Evolutionary conservation across 2,797 vertebrate species (phyloP), one percentile per base, ranked within the genome.

Genomic region (Sebastes cheni): DNA sequence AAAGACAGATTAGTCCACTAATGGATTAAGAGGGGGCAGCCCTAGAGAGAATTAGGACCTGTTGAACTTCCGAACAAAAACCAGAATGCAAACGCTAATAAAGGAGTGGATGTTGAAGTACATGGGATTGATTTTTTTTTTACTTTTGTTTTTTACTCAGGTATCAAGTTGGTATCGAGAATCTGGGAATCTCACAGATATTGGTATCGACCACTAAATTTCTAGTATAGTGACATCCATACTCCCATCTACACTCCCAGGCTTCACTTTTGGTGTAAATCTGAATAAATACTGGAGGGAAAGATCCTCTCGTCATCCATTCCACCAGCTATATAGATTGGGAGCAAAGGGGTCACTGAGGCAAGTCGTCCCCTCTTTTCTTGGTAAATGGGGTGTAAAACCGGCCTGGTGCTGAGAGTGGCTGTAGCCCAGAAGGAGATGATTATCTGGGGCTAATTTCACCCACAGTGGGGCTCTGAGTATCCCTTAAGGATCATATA

Each of bases 361-460:
- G 85, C 77, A 84, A 81, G 88, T 64, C 69, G n/a, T 69, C 77
- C 58, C 46, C 73, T 84, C 80, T 89, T 60, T 83, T 86, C 75
- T 61, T 66, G 82, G 82, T 73, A 87, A 92, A 92, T 88, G 86
- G 88, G 69, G 81, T 84, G 81, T 91, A 88, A 91, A 91, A 91
- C 85, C 67, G 83, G 81, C 77, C 61, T 77, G 85, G 79, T 72
- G 77, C 34, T 76, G 59, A 69, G 79, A 78, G 91, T 79, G 73
- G 58, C 81, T 81, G 74, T 54, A 69, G 78, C 84, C 79, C 84
- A 90, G 81, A 82, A 88, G 88, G 83, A 90, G 90, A 88, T 91
- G 89, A 92, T 92, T 91, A 93, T 91, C 88, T 81, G 76, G 86
- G 86, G 83, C 81, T 91, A 83, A 92, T 93, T 92, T 91, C 82